Percentiles rank a stretch among this genome's conserved stretches.
Evolutionary conservation across 1,140 invertebrate species (phyloP).

Genomic region (Drosophila ogumai): DNA sequence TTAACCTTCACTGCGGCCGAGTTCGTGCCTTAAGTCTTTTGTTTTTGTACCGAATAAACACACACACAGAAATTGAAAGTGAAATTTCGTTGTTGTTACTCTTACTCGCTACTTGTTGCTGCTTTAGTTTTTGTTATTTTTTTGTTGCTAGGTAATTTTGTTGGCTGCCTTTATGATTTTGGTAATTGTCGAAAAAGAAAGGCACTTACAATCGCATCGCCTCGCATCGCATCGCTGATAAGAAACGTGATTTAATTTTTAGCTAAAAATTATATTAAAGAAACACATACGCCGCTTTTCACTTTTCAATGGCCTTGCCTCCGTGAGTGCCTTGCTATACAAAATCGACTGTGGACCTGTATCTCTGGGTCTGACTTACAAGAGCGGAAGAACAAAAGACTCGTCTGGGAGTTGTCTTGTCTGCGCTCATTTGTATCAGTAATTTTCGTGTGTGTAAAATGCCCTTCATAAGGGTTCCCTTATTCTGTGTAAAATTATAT

Average conservation of each 20-base stretch:
- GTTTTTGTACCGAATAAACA: conserved; percentile 41
- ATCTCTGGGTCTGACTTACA: conserved; percentile 15
- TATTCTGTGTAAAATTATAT: too few species aligned
- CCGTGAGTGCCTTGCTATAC: conserved; percentile 9
- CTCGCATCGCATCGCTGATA: conserved; percentile 58
- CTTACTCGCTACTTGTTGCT: conserved; percentile 31
- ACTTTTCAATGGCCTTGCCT: conserved; percentile 68
- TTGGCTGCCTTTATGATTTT: conserved; percentile 58
- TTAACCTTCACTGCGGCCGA: conserved; percentile 73
- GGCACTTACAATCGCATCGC: conserved; percentile 65
- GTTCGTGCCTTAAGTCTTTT: conserved; percentile 79
- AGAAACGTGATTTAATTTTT: conserved; percentile 81
- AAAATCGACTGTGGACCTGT: background rate
- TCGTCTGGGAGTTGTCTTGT: conserved; percentile 33
- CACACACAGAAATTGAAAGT: conserved; percentile 65
- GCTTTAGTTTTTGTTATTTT: background rate
- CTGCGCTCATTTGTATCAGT: conserved; percentile 13
- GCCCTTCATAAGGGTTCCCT: conserved; percentile 11
- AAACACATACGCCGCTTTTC: conserved; percentile 73
- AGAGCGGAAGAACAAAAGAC: conserved; percentile 53
- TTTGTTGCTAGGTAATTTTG: conserved; percentile 46
- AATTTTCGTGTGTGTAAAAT: conserved; percentile 31
- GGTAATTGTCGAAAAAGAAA: conserved; percentile 80
- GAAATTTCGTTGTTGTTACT: conserved; percentile 72
- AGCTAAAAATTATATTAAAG: conserved; percentile 68